A percentile compares a stretch with the other conserved stretches of the same genome.
These are phyloP conservation scores for Acleris holmiana DNA, from an alignment of 2,888 invertebrate genomes.

Conservation along the genomic window DNA sequence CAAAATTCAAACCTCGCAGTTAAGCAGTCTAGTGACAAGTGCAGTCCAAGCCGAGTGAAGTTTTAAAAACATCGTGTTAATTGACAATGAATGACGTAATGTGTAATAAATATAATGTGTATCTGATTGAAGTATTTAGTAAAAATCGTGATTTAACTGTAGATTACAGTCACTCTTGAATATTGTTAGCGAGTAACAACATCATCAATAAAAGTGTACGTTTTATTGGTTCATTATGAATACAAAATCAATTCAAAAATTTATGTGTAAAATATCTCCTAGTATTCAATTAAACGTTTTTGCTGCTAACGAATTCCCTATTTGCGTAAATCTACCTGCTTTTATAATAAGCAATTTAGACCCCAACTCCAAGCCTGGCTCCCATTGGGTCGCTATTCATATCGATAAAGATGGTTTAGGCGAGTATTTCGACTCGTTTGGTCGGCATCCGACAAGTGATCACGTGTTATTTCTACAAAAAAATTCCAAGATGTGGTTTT, in stretches of 20 bases:
- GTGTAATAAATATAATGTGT: too few species aligned
- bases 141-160: too few species aligned
- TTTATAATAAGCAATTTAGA: constrained; percentile 31
- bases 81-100: too few species aligned
- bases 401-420: constrained; percentile 30
- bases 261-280: not conserved
- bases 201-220: too few species aligned
- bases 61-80: too few species aligned
- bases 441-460: constrained; percentile 11
- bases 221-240: not conserved
- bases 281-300: constrained; percentile 1
- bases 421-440: constrained; percentile 39
- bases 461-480: constrained; percentile 4
- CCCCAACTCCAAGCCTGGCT: constrained; percentile 27
- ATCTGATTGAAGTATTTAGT: too few species aligned
- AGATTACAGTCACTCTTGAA: too few species aligned
- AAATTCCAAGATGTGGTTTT: not conserved
- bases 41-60: too few species aligned
- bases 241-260: not conserved
- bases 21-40: too few species aligned
- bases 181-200: too few species aligned
- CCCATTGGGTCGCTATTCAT: constrained; percentile 38
- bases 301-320: constrained; percentile 27
- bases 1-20: too few species aligned
- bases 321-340: not conserved